Percentiles rank a stretch among this genome's conserved stretches.
phyloP scores from a whole-genome alignment of 2,113 vertebrate genomes.

The Sminthopsis crassicaudata region DNA sequence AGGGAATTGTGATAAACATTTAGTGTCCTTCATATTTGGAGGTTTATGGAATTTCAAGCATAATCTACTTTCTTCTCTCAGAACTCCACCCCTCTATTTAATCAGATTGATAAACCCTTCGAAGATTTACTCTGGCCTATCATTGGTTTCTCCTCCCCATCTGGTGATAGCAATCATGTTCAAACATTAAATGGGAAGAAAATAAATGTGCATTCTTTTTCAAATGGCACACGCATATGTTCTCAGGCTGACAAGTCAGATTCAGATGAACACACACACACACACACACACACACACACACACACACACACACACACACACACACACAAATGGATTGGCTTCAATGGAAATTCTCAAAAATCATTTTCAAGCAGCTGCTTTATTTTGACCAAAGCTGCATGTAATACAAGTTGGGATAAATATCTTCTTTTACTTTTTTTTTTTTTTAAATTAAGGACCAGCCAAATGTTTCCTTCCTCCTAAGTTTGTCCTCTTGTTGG shows the following conservation, averaged over 20 bases:
- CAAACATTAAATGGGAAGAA: constrained; percentile 67
- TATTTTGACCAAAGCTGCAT: constrained; percentile 70
- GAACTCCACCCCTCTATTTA: constrained; percentile 34
- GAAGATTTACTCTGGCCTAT: constrained; percentile 71
- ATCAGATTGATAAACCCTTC: constrained; percentile 73
- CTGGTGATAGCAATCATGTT: constrained; percentile 70
- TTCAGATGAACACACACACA: constrained; percentile 34
- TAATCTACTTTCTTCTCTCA: constrained; percentile 72
- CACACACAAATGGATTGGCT: constrained; percentile 35
- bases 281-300: background rate
- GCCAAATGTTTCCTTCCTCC: constrained; percentile 72
- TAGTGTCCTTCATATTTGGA: constrained; percentile 62
- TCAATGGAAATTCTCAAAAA: constrained; percentile 19
- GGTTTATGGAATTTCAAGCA: constrained; percentile 76
- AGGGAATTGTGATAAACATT: constrained; percentile 50
- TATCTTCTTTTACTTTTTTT: constrained; percentile 39
- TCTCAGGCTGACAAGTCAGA: constrained; percentile 56
- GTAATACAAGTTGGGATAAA: constrained; percentile 69
- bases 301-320: constrained; percentile 30
- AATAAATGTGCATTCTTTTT: constrained; percentile 75
- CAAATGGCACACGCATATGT: constrained; percentile 60
- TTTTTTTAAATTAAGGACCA: constrained; percentile 61
- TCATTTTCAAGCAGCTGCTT: constrained; percentile 64
- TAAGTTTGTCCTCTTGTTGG: constrained; percentile 68
- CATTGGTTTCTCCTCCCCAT: constrained; percentile 68